phyloP scores from a whole-genome alignment of 2,797 vertebrate genomes.

The Dipus sagitta region DNA sequence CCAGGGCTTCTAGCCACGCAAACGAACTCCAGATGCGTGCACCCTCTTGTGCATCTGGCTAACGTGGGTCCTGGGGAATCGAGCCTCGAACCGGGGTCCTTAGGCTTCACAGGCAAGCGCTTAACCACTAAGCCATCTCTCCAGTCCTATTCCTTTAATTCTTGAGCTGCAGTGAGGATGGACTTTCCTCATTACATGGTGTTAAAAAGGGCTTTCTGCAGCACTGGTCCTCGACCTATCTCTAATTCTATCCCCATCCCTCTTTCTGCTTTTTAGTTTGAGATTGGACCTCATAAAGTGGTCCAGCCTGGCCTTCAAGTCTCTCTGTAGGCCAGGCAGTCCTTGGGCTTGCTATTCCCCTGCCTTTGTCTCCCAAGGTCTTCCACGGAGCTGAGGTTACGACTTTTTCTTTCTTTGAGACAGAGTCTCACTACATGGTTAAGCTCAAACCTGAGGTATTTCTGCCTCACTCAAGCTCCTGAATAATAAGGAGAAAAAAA shows the following conservation, averaged over 20 bases:
- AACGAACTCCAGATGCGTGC: no score
- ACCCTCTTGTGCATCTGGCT: no score
- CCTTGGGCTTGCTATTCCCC: neutral
- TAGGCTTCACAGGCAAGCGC: no score
- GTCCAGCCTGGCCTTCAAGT: no score
- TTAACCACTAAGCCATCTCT: no score
- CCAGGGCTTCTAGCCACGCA: no score
- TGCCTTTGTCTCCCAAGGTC: neutral
- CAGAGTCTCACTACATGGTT: neutral
- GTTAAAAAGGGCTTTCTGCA: neutral
- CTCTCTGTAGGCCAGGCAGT: neutral
- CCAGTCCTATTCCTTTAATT: neutral
- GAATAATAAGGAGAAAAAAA: neutral
- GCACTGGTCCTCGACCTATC: neutral
- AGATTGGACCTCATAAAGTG: neutral
- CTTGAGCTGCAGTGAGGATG: neutral
- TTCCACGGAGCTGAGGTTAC: no score
- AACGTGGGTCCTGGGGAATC: no score
- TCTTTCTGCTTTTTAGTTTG: neutral
- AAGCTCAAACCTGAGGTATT: neutral
- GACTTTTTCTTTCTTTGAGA: no score
- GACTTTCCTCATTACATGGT: neutral
- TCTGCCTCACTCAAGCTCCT: neutral
- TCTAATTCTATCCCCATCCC: neutral
- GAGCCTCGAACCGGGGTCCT: no score